These are phyloP conservation scores for Zaprionus ornatus DNA, from an alignment of 1,140 invertebrate species.

Conservation along the genomic window DNA sequence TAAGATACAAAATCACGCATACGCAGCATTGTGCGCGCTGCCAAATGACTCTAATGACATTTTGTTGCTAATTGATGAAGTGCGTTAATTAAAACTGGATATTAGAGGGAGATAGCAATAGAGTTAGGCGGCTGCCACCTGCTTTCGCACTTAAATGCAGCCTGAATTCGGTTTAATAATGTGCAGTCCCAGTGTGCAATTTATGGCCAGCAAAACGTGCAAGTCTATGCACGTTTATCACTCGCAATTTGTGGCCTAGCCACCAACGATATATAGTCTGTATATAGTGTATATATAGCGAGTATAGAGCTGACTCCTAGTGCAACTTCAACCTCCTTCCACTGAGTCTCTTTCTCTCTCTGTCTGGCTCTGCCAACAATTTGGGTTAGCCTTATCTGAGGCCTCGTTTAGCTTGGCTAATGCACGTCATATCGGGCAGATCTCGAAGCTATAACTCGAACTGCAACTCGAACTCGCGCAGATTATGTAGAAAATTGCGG, in stretches of 20 bases:
- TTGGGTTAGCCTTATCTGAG: not conserved
- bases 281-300: not conserved
- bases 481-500: slow-evolving; percentile 33
- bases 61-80: slow-evolving; percentile 21
- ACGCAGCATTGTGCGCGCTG: slow-evolving; percentile 11
- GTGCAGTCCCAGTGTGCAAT: not conserved
- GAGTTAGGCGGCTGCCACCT: not conserved
- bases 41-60: slow-evolving; percentile 13
- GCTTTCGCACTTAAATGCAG: not conserved
- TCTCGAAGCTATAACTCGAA: slow-evolving; percentile 6
- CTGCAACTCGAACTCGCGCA: slow-evolving; percentile 14
- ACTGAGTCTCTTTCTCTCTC: not conserved
- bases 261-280: not conserved
- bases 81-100: slow-evolving; percentile 54
- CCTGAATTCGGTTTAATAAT: not conserved
- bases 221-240: not conserved
- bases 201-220: not conserved
- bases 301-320: not conserved
- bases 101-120: not conserved
- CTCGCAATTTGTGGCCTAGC: not conserved
- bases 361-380: not conserved
- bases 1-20: slow-evolving; percentile 29
- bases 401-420: not conserved
- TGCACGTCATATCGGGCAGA: slow-evolving; percentile 2
- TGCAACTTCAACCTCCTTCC: not conserved